Evolutionary conservation across 2,888 invertebrate genomes (phyloP).

Genomic region (Zeuzera pyrina): DNA sequence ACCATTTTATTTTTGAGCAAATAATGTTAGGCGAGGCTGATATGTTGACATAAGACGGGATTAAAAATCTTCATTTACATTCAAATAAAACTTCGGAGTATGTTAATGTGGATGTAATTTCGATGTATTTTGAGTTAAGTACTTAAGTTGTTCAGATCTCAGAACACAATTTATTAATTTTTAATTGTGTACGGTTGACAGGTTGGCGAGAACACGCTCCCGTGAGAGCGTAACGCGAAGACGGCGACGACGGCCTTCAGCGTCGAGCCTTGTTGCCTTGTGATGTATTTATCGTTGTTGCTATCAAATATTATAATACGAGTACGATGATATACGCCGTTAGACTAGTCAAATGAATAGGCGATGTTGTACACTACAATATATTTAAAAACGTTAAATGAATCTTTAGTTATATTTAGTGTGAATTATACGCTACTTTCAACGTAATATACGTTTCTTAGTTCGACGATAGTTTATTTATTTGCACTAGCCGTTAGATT

Average conservation of each 20-base stretch:
- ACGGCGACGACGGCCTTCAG: conserved; percentile 20
- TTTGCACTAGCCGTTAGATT: conserved; percentile 41
- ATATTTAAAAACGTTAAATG: conserved; percentile 60
- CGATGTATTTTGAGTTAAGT: too few relatives aligned
- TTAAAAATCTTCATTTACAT: too few relatives aligned
- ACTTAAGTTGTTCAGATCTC: too few relatives aligned
- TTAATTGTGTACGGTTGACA: too few relatives aligned
- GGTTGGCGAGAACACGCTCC: too few relatives aligned
- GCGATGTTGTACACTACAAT: conserved; percentile 63
- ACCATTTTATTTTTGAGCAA: too few relatives aligned
- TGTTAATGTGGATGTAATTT: too few relatives aligned
- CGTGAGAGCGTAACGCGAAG: too few relatives aligned
- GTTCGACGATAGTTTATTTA: conserved; percentile 55
- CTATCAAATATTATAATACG: conserved; percentile 56
- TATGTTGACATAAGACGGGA: too few relatives aligned
- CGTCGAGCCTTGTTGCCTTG: conserved; percentile 35
- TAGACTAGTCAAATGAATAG: conserved; percentile 71
- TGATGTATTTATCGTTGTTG: conserved; percentile 62
- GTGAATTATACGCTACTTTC: conserved; percentile 58
- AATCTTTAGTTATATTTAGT: conserved; percentile 67
- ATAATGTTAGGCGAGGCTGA: too few relatives aligned
- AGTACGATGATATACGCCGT: conserved; percentile 52
- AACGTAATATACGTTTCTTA: conserved; percentile 44
- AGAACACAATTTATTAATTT: too few relatives aligned
- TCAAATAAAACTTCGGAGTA: too few relatives aligned